Evolutionary conservation across 2,888 invertebrate genomes (phyloP).

Genomic region (Stomorhina lunata): DNA sequence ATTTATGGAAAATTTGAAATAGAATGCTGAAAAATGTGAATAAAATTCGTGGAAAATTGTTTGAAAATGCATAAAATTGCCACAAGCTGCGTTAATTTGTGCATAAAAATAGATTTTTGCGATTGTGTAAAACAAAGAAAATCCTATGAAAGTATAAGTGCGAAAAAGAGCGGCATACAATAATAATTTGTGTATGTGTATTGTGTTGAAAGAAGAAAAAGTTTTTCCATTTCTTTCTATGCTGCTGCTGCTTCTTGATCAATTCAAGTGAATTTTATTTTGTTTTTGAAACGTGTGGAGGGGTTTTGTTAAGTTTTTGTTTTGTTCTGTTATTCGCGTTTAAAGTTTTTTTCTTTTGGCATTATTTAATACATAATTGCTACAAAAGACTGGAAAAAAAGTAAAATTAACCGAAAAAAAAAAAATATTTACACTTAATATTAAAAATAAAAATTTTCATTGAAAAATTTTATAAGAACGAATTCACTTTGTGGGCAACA

Average conservation of each 20-base stretch:
- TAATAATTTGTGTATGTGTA: slow-evolving; percentile 59
- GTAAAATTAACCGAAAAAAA: too few species aligned
- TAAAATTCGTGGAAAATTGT: neutral
- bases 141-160: slow-evolving; percentile 57
- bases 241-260: slow-evolving; percentile 4
- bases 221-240: slow-evolving; percentile 38
- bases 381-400: neutral
- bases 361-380: neutral
- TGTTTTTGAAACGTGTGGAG: slow-evolving; percentile 11
- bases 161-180: slow-evolving; percentile 62
- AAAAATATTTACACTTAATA: slow-evolving; percentile 5
- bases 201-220: too few species aligned
- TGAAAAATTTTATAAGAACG: slow-evolving; percentile 25
- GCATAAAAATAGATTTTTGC: slow-evolving; percentile 68
- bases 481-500: slow-evolving; percentile 74
- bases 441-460: too few species aligned
- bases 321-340: slow-evolving; percentile 56
- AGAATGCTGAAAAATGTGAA: neutral
- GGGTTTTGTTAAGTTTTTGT: slow-evolving; percentile 44
- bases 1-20: neutral
- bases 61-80: slow-evolving; percentile 31
- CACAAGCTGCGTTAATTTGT: slow-evolving; percentile 65
- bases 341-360: neutral
- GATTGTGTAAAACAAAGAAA: slow-evolving; percentile 63
- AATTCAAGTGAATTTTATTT: slow-evolving; percentile 34